Evolutionary conservation across 2,888 invertebrate genomes (phyloP).

Genomic region (Agrochola litura): DNA sequence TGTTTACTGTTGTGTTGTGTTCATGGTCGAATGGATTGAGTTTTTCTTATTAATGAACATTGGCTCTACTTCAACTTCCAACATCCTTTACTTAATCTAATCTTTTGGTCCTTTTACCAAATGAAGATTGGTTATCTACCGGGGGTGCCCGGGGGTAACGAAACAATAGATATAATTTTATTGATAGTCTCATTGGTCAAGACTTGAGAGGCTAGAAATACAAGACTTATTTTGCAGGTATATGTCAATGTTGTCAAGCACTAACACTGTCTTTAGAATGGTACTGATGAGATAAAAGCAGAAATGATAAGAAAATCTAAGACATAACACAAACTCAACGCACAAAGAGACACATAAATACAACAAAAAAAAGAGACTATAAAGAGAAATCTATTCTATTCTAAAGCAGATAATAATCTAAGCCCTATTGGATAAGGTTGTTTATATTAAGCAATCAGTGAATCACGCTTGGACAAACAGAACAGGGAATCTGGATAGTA

Average conservation of each 20-base stretch:
- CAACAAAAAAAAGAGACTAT: too few relatives aligned
- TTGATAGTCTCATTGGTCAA: neutral
- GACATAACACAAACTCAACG: neutral
- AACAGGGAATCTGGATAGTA: constrained; percentile 43
- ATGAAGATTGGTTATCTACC: neutral
- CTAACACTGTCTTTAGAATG: neutral
- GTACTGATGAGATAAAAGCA: neutral
- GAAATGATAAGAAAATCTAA: neutral
- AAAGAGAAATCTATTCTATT: too few relatives aligned
- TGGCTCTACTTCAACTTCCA: neutral
- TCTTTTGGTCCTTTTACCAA: too few relatives aligned
- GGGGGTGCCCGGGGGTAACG: too few relatives aligned
- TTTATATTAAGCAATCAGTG: constrained; percentile 33
- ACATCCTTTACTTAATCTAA: neutral
- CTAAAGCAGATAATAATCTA: constrained; percentile 1
- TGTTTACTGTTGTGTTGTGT: constrained; percentile 1
- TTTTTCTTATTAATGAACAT: neutral
- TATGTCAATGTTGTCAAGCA: neutral
- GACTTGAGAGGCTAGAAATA: neutral
- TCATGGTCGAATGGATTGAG: neutral
- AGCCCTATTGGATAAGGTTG: constrained; percentile 8
- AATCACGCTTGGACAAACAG: constrained; percentile 47
- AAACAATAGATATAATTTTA: neutral
- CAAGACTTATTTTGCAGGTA: neutral
- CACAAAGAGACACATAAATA: neutral